phyloP scores from a whole-genome alignment of 2,113 vertebrate genomes.

The Carassius auratus region DNA sequence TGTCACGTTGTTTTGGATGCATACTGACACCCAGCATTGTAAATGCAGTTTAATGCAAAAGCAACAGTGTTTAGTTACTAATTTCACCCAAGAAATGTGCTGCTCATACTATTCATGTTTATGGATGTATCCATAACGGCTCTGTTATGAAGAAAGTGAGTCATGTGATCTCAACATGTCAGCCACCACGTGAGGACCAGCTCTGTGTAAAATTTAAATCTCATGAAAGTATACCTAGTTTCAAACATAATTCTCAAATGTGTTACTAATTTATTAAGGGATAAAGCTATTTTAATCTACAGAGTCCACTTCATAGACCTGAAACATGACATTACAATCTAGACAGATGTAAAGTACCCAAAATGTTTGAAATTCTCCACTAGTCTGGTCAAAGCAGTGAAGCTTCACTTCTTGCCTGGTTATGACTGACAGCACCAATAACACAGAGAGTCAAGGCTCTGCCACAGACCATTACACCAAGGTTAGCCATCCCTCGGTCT shows the following conservation, averaged over 20 bases:
- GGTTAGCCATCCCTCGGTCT: constrained; percentile 35
- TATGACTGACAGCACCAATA: constrained; percentile 47
- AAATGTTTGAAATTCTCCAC: neutral
- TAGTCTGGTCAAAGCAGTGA: constrained; percentile 18
- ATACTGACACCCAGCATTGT: too few relatives aligned
- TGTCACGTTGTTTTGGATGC: too few relatives aligned
- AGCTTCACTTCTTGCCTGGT: constrained; percentile 8
- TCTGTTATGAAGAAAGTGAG: neutral
- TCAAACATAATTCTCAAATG: neutral
- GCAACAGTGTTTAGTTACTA: neutral
- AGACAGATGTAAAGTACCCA: neutral
- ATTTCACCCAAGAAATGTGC: neutral
- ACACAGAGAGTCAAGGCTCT: constrained; percentile 39
- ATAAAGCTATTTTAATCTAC: neutral
- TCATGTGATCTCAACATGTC: neutral
- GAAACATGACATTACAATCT: neutral
- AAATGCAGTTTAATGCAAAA: too few relatives aligned
- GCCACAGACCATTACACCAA: constrained; percentile 46
- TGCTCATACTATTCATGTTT: neutral
- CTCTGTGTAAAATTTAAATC: neutral
- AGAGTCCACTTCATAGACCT: neutral
- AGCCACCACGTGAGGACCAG: neutral
- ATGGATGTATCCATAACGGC: neutral
- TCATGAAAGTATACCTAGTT: neutral
- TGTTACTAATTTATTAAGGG: neutral